Base-by-base conservation (phyloP, 30 jellyfish, hydroid and myxozoan species). In the Phacellophora camtschatica region DNA sequence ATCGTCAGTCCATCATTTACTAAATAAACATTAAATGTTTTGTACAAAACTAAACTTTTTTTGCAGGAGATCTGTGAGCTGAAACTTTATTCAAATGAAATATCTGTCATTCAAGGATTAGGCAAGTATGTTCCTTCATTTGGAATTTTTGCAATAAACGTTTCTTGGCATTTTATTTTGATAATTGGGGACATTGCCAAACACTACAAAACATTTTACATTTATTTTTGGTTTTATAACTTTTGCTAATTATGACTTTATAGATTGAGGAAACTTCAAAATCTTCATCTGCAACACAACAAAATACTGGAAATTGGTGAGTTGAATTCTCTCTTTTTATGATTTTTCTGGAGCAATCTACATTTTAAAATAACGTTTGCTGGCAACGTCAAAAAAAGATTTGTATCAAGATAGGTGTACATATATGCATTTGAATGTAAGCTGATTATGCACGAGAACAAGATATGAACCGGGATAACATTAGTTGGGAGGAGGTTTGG, bases 71-170 rank as follows among this genome's bases (percentile, higher is more conserved):
- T 80, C 8, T 67, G 82, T 80, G 91, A 80, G 66, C 66, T 80
- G 84, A 80, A 80, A 41, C 83, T 80, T 29, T 80, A 80, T 41
- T 80, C 91, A 65, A 80, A 80, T 50, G 91, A 80, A 48, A 51
- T 80, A 18, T 54, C 80, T 0, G 41, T 61, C 0, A 37, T 80
- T 24, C 69, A 80, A 39, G 91, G 91, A 59, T 71, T 80, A 7
- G 84, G 57, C 41, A 80, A 28, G 91, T 80, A 41, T 2, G 55
- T 76, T 8, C 5, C n/a, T 16, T 5, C 51, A 5, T 5, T 13
- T 39, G 51, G 7, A 39, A 5, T 7, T 13, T 39, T 39, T 39
- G 51, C 13, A 13, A 5, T 39, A 5, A 13, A 39, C 7, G 13
- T 7, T 5, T 13, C 51, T 39, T 39, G 7, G 51, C 13, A 5